Percentiles rank a stretch among this genome's conserved stretches.
These are phyloP conservation scores for Aurelia sp. DNA, from an alignment of 30 jellyfish, hydroid and myxozoan species.

Conservation along the genomic window DNA sequence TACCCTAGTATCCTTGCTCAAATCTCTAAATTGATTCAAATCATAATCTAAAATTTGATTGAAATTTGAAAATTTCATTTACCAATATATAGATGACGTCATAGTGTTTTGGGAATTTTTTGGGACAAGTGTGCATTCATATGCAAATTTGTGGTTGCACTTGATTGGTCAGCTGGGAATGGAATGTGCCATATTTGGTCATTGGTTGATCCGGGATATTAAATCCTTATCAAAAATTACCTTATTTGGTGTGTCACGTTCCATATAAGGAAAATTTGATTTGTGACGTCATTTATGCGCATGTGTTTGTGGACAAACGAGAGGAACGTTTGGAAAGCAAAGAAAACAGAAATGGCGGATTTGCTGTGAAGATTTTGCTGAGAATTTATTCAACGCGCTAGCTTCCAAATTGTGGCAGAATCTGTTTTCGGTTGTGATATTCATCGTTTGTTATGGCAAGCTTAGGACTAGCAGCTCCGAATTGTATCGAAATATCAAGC, in stretches of 20 bases:
- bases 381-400: too few species aligned
- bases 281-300: slow-evolving; percentile 8
- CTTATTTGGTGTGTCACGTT: neutral
- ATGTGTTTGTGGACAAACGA: neutral
- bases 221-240: neutral
- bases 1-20: too few species aligned
- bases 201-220: neutral
- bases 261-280: neutral
- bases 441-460: slow-evolving; percentile 3
- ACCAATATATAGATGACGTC: too few species aligned
- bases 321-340: too few species aligned
- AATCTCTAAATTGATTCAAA: too few species aligned
- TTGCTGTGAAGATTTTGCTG: neutral
- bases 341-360: slow-evolving; percentile 3
- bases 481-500: slow-evolving; percentile 67
- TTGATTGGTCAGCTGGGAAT: neutral
- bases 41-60: too few species aligned
- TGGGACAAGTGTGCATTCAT: too few species aligned
- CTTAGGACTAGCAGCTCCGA: neutral
- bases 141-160: too few species aligned
- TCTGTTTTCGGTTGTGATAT: too few species aligned
- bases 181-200: neutral
- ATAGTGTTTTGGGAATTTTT: too few species aligned
- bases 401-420: too few species aligned
- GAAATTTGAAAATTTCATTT: too few species aligned